A percentile compares a stretch with the other conserved stretches of the same genome.
phyloP scores from a whole-genome alignment of 1,140 invertebrate species.

The Euura lappo region DNA sequence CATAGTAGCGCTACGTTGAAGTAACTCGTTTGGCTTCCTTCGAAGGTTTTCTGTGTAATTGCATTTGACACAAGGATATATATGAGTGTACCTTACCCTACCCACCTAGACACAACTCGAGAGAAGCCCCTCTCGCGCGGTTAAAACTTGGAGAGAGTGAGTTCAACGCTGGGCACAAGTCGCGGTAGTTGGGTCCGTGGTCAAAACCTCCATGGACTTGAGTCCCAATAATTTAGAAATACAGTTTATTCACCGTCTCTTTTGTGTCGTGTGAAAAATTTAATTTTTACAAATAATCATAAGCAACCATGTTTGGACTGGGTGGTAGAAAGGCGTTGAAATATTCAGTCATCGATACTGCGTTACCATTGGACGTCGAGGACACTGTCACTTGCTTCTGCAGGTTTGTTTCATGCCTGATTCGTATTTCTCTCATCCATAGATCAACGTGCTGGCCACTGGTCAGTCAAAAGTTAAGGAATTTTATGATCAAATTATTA shows the following conservation, averaged over 20 bases:
- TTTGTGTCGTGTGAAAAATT: constrained; percentile 29
- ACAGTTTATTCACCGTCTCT: constrained; percentile 29
- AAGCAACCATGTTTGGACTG: constrained; percentile 39
- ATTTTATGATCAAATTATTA: too few relatives aligned
- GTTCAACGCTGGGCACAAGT: neutral
- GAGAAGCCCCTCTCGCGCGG: neutral
- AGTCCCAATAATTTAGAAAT: too few relatives aligned
- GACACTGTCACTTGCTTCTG: constrained; percentile 78
- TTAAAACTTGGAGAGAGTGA: neutral
- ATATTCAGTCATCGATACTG: constrained; percentile 50
- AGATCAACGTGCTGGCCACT: too few relatives aligned
- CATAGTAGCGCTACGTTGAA: too few relatives aligned
- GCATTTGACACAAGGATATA: too few relatives aligned
- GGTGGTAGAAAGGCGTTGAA: constrained; percentile 46
- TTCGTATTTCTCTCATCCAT: constrained; percentile 21
- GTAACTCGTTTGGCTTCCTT: too few relatives aligned
- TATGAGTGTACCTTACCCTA: too few relatives aligned
- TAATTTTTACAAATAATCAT: too few relatives aligned
- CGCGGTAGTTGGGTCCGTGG: too few relatives aligned
- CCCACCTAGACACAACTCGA: neutral
- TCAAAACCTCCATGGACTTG: too few relatives aligned
- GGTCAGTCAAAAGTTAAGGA: too few relatives aligned
- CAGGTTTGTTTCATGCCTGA: constrained; percentile 61
- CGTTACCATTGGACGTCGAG: constrained; percentile 69
- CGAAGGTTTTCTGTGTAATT: too few relatives aligned